These are phyloP conservation scores for Microhierax caerulescens DNA, from an alignment of 2,797 vertebrate species.

Conservation along the genomic window DNA sequence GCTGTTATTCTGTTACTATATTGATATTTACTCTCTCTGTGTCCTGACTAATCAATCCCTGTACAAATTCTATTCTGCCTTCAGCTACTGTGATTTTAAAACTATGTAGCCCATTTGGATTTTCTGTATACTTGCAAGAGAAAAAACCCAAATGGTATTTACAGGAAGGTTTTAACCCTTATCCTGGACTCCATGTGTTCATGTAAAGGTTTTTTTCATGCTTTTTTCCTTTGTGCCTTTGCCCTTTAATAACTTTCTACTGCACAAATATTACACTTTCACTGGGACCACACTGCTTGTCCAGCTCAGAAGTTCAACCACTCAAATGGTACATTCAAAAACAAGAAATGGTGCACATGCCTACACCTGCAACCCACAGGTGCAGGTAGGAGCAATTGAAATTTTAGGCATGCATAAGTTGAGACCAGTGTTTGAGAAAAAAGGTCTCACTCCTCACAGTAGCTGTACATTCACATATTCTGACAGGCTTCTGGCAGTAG, in stretches of 20 bases:
- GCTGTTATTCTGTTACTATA: background rate
- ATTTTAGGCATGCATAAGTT: background rate
- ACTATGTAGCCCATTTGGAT: background rate
- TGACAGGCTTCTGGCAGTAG: constrained; percentile 64
- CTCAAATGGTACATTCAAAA: background rate
- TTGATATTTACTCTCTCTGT: background rate
- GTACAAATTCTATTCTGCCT: background rate
- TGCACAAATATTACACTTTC: background rate
- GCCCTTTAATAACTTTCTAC: background rate
- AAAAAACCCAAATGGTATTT: background rate
- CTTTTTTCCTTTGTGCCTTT: background rate
- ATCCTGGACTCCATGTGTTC: background rate
- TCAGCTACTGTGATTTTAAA: background rate
- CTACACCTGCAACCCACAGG: background rate
- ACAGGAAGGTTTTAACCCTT: background rate
- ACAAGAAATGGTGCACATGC: background rate
- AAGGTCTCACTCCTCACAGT: constrained; percentile 30
- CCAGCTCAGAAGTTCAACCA: background rate
- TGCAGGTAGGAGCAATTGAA: background rate
- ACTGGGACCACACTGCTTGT: background rate
- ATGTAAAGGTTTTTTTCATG: background rate
- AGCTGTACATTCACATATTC: constrained; percentile 39
- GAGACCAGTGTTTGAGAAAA: constrained; percentile 10
- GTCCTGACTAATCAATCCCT: background rate
- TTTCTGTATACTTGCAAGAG: background rate